Base-by-base conservation (phyloP, 92 coral and sea anemone species). In the Porites divaricata region DNA sequence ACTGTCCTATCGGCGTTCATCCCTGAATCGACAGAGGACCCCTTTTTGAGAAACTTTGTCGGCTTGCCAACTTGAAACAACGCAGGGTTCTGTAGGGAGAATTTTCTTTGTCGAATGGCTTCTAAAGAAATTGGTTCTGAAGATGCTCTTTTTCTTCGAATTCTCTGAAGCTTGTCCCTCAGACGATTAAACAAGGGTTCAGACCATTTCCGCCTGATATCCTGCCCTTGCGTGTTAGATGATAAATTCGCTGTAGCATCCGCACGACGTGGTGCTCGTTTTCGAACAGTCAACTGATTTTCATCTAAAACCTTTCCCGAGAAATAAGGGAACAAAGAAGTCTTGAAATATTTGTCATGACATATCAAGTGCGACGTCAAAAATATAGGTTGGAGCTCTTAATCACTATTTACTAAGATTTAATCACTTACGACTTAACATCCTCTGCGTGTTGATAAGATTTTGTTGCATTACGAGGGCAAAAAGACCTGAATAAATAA, bases 121-220 rank as follows among this genome's bases (percentile, higher is more conserved):
- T 73, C 79, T 58, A 94, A 84, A 10, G 90, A 25, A 17, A 89
- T 13, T 11, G 98, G 95, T 45, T 69, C 90, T 8, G 98, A 94
- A 26, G 63, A 23, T 7, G 98, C 87, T 58, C 98, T 78, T 67
- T 88, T 88, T 20, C 77, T 85, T 76, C 90, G 87, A 24, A 89
- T 91, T 80, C 81, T 94, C 21, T 86, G 81, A 26, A 94, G 86
- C 58, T 87, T 94, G 50, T 91, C 88, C 58, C 92, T 89, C 61
- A 94, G 93, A 57, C 78, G 88, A 71, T 88, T 89, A 53, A 94
- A 69, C 7, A 94, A 75, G 49, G 98, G 98, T 53, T 94, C 98
- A 24, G 98, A 89, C 63, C 89, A 81, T 1, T 81, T 85, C 22
- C 81, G 82, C 22, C 25, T 77, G 13, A 67, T 19, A 6, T 50